These are phyloP conservation scores for Plecotus auritus DNA, from an alignment of 2,113 vertebrate genomes.

Conservation along the genomic window DNA sequence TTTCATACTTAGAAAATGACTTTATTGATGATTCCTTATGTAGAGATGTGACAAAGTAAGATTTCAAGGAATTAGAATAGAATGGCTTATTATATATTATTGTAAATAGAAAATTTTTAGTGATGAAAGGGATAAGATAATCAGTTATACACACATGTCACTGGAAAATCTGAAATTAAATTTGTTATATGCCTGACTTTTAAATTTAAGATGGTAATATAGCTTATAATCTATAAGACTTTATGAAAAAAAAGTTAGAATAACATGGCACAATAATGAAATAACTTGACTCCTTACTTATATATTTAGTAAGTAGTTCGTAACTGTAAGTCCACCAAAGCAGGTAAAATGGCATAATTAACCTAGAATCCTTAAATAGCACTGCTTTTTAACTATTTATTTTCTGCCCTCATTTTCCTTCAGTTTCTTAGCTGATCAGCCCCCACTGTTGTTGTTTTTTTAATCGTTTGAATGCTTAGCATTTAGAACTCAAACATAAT, in stretches of 20 bases:
- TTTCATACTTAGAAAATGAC: not conserved
- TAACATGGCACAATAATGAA: not conserved
- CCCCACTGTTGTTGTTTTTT: not conserved
- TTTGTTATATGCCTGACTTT: not conserved
- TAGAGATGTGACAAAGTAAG: not conserved
- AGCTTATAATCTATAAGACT: not conserved
- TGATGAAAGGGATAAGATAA: not conserved
- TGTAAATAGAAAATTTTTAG: not conserved
- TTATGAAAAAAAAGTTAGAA: not conserved
- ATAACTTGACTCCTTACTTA: not conserved
- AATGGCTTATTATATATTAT: not conserved
- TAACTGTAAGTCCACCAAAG: not conserved
- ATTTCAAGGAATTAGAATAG: not conserved
- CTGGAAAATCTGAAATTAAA: not conserved
- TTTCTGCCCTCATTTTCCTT: conserved; percentile 18
- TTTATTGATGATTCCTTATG: not conserved
- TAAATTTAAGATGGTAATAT: not conserved
- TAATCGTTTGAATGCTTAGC: conserved; percentile 20
- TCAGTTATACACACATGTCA: not conserved
- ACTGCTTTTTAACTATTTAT: not conserved
- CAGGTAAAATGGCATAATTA: not conserved
- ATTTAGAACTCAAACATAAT: conserved; percentile 68
- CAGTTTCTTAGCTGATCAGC: conserved; percentile 43
- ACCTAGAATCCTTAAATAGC: not conserved
- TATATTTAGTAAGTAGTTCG: not conserved